These are phyloP conservation scores for Acipenser transmontanus DNA, from an alignment of 2,797 vertebrate species.

Conservation along the genomic window DNA sequence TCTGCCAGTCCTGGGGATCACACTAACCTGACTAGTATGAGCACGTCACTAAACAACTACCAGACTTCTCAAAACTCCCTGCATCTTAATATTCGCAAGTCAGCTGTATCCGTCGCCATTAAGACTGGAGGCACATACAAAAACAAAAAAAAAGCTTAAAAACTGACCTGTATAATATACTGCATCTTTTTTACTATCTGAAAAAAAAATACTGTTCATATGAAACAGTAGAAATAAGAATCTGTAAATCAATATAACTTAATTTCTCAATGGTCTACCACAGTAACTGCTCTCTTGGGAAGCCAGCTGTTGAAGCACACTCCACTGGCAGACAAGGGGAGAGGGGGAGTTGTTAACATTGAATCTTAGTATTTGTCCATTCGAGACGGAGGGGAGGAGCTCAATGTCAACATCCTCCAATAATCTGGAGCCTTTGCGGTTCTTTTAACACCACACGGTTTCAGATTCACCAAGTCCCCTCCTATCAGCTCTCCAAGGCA, in stretches of 20 bases:
- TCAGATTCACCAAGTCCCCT: conserved; percentile 6
- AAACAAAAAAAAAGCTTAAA: conserved; percentile 17
- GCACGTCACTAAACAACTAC: background rate
- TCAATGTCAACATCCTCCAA: conserved; percentile 14
- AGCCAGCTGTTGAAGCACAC: no score
- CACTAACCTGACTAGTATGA: background rate
- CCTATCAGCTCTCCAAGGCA: conserved; percentile 88
- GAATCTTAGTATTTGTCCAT: no score
- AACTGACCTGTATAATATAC: conserved; percentile 25
- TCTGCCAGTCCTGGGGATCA: no score
- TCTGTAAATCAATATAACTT: conserved; percentile 26
- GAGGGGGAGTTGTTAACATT: background rate
- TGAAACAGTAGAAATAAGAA: conserved; percentile 32
- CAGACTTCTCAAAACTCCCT: background rate
- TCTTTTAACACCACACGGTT: no score
- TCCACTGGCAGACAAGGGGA: no score
- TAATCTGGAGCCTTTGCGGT: background rate
- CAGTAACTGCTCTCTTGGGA: no score
- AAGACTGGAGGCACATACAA: conserved; percentile 39
- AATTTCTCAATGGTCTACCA: conserved; percentile 27
- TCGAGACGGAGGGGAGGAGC: background rate
- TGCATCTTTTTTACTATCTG: conserved; percentile 8
- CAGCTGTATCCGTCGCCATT: conserved; percentile 22
- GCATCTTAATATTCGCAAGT: conserved; percentile 19
- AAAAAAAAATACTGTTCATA: conserved; percentile 27